These are phyloP conservation scores for Caerostris extrusa DNA, from an alignment of 1,140 invertebrate genomes.

Conservation along the genomic window DNA sequence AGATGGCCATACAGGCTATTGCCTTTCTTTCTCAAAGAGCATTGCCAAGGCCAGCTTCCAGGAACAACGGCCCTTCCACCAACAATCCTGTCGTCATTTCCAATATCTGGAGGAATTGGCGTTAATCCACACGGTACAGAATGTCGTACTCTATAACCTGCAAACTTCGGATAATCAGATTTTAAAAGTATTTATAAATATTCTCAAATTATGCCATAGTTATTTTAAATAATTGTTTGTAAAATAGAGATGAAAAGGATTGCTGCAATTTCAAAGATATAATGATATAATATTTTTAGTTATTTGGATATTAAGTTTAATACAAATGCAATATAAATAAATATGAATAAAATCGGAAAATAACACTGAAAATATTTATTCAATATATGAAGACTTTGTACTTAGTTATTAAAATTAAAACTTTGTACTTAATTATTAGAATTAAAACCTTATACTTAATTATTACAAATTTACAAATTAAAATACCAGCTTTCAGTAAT, in stretches of 20 bases:
- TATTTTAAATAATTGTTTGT: not conserved
- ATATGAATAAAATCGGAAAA: too few relatives aligned
- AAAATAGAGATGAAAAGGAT: not conserved
- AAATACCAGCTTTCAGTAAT: too few relatives aligned
- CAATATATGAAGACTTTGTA: too few relatives aligned
- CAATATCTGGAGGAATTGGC: not conserved
- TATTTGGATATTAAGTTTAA: too few relatives aligned
- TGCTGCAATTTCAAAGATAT: not conserved
- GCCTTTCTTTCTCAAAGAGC: slow-evolving; percentile 62
- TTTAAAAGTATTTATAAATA: not conserved
- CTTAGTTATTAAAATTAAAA: too few relatives aligned
- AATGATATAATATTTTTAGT: not conserved
- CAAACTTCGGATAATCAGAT: not conserved
- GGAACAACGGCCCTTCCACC: slow-evolving; percentile 88
- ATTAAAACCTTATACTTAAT: too few relatives aligned
- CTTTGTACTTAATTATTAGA: too few relatives aligned
- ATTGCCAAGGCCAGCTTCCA: slow-evolving; percentile 92
- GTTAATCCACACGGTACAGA: slow-evolving; percentile 38
- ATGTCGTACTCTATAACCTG: not conserved
- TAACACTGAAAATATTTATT: too few relatives aligned
- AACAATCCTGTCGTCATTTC: slow-evolving; percentile 84
- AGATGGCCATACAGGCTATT: slow-evolving; percentile 86
- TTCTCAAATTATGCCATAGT: not conserved
- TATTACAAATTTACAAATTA: too few relatives aligned
- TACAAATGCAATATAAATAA: too few relatives aligned